Evolutionary conservation across 2,797 vertebrate species (phyloP), one percentile per base, ranked within the genome.

Genomic region (Nyctibius grandis): DNA sequence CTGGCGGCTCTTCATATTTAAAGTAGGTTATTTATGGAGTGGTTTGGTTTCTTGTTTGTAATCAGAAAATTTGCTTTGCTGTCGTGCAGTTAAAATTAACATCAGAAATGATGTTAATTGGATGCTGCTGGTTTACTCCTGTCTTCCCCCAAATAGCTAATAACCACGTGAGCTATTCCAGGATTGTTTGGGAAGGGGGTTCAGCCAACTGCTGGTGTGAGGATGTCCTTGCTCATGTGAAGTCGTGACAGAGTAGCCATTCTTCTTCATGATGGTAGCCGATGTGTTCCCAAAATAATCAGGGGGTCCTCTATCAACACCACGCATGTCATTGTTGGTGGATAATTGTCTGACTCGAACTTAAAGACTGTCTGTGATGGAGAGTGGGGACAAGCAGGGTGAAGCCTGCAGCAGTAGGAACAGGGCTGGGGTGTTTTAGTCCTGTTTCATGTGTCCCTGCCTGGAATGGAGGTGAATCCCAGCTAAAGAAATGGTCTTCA

Each of bases 161-260:
- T 14, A 68, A 61, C 8, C 1, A 1, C 9, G 50, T 1, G 3
- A 5, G 2, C 23, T 68, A 31, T 74, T 69, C 33, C 34, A 44
- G 34, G n/a, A 9, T 60, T 72, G 20, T 50, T 4, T 80, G 47
- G 22, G 36, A 36, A 76, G 31, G 8, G 18, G 6, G 11, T 60
- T 88, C 76, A 64, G n/a, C 18, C 20, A 70, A 8, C 40, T 64
- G 29, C 36, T 78, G 38, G 18, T 22, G 12, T 38, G 50, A 70
- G 33, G 57, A 33, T 70, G 53, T 51, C 26, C 40, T 88, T 0
- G 1, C 4, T 56, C 12, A 33, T 19, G 9, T 40, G n/a, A 61
- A 76, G 29, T 56, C 17, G n/a, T 36, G 16, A 57, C 22, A 65
- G 38, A 81, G 44, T 31, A 85, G 53, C 26, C 5, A 2, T 85